Evolutionary conservation across 2,888 invertebrate genomes (phyloP).

Genomic region (Harpalus rufipes): DNA sequence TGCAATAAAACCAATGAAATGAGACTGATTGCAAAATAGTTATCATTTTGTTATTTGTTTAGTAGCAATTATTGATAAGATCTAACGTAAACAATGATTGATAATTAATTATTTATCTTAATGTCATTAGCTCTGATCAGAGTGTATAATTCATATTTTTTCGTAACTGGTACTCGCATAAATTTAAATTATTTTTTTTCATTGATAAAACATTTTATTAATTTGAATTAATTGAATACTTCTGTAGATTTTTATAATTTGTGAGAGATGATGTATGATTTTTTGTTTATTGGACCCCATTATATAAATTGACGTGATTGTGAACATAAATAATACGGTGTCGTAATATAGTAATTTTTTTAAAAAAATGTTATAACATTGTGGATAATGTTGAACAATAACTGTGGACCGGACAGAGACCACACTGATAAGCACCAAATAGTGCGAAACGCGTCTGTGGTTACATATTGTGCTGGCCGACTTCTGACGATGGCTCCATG

Average conservation of each 20-base stretch:
- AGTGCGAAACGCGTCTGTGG: no score
- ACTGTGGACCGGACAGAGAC: no score
- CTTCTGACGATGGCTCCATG: no score
- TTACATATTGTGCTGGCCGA: no score
- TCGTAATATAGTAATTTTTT: no score
- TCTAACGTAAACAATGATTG: conserved; percentile 33
- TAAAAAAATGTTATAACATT: no score
- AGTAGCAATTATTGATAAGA: conserved; percentile 27
- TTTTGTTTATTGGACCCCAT: conserved; percentile 8
- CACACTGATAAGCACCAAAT: no score
- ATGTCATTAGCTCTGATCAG: not conserved
- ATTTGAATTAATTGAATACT: not conserved
- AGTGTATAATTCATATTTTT: not conserved
- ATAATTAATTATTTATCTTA: not conserved
- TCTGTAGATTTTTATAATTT: not conserved
- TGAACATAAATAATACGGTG: no score
- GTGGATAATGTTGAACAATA: no score
- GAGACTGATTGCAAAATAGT: conserved; percentile 26
- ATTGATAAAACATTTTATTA: conserved; percentile 22
- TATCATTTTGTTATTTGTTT: conserved; percentile 41
- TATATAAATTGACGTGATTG: not conserved
- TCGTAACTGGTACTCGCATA: not conserved
- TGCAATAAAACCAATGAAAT: conserved; percentile 29
- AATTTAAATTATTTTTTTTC: conserved; percentile 11
- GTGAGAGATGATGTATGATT: not conserved